Evolutionary conservation across 2,888 invertebrate genomes (phyloP), one percentile per base, ranked within the genome.

Genomic region (Melanostoma mellinum): DNA sequence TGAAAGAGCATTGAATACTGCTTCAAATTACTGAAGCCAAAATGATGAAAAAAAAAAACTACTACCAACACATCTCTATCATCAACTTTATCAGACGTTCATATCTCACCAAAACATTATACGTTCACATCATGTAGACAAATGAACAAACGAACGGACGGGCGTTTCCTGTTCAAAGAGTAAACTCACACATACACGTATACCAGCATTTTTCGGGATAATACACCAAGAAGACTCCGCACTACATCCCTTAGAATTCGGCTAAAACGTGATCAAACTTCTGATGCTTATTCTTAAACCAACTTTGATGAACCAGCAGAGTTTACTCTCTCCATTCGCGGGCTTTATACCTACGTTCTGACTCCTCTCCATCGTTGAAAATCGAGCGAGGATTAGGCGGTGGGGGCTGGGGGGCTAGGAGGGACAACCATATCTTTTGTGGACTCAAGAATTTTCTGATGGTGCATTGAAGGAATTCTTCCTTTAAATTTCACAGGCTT

Each of bases 291-390:
- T 33, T 20, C 48, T 69, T 58, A 61, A 71, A 74, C 69, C 60
- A 78, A 71, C 84, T 84, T 84, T 84, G 84, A 84, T 84, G 84
- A 84, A 84, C 84, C 84, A 84, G 79, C 84, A 79, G 67, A 74
- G 79, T 65, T 74, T 60, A 65, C 58, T 60, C 56, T 56, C 53
- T 44, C 61, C 20, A 20, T 20, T 20, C 20, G 20, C 20, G 20
- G 20, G 20, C 20, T 20, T 20, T 20, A 20, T 53, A 48, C 42
- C 61, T 42, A 33, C 72, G 35, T 61, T 30, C 4, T 33, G 6
- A 5, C 44, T 10, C 3, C 36, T 8, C 44, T 53, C 6, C 10
- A 52, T 71, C 48, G 42, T 20, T 42, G 30, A 58, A 58, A 58
- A 42, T 32, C 0, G 35, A 20, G 20, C 20, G 20, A 1, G 20